Evolutionary conservation across 2,888 invertebrate species (phyloP).

Genomic region (Pandemis corylana): DNA sequence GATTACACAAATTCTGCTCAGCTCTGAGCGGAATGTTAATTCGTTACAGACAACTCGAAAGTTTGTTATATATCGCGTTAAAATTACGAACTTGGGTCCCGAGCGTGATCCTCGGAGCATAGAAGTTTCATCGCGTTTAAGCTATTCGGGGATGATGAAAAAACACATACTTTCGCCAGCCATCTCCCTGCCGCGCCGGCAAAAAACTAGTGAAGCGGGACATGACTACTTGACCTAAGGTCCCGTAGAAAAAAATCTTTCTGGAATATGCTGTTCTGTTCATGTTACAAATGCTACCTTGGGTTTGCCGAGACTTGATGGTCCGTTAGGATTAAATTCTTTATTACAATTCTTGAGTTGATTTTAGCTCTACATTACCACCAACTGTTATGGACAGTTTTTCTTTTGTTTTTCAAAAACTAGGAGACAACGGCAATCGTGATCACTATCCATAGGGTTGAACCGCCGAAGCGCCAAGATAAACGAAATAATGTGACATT

Average conservation of each 20-base stretch:
- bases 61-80: constrained; percentile 24
- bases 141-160: constrained; percentile 16
- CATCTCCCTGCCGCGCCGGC: constrained; percentile 43
- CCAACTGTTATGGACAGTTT: too few species aligned
- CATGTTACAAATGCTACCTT: neutral
- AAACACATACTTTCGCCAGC: constrained; percentile 52
- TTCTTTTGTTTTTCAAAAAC: too few species aligned
- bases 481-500: too few species aligned
- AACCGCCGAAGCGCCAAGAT: too few species aligned
- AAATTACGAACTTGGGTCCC: constrained; percentile 26
- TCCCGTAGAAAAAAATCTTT: neutral
- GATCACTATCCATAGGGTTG: too few species aligned
- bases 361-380: too few species aligned
- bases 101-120: constrained; percentile 20
- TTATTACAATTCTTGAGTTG: too few species aligned
- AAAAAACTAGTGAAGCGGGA: neutral
- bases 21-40: constrained; percentile 35
- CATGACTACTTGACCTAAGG: neutral
- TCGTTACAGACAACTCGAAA: constrained; percentile 15
- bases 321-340: too few species aligned
- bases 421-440: too few species aligned
- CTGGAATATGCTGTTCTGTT: neutral
- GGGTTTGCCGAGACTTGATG: too few species aligned
- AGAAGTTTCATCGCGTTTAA: constrained; percentile 30
- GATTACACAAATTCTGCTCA: constrained; percentile 25